A percentile compares a stretch with the other conserved stretches of the same genome.
These are phyloP conservation scores for Terebella lapidaria DNA, from an alignment of 2,888 invertebrate genomes.

Conservation along the genomic window DNA sequence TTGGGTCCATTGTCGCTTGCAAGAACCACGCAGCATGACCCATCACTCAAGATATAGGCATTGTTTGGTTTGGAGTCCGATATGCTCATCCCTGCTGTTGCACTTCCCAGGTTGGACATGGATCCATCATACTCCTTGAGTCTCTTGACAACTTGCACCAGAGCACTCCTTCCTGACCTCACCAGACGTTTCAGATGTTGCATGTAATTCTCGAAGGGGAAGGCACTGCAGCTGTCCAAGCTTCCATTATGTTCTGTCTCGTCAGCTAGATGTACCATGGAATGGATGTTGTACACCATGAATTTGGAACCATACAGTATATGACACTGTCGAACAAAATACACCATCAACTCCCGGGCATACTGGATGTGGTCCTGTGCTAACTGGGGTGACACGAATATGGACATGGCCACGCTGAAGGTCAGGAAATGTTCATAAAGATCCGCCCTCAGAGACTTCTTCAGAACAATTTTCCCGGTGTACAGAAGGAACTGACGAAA, in stretches of 20 bases:
- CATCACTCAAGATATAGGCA: not conserved
- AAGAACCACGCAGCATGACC: not conserved
- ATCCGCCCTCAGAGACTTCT: constrained; percentile 10
- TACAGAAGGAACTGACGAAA: constrained; percentile 7
- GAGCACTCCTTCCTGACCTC: not conserved
- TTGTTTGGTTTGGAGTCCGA: not conserved
- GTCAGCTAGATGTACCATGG: not conserved
- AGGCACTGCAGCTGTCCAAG: constrained; percentile 15
- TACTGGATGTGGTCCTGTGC: not conserved
- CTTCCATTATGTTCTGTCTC: constrained; percentile 10
- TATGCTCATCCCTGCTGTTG: not conserved
- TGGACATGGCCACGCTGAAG: constrained; percentile 9
- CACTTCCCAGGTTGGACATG: not conserved
- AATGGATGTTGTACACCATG: not conserved
- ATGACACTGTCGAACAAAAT: constrained; percentile 1
- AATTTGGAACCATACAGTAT: not conserved
- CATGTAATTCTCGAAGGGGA: constrained; percentile 17
- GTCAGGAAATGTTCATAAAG: constrained; percentile 27
- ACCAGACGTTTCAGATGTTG: constrained; percentile 5
- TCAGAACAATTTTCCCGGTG: constrained; percentile 27
- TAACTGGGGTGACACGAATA: not conserved
- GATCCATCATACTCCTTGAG: not conserved
- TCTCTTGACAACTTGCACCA: not conserved
- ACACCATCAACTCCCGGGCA: not conserved
- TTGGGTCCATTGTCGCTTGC: not conserved